phyloP scores from a whole-genome alignment of 2,797 vertebrate genomes.

The Balearica regulorum region DNA sequence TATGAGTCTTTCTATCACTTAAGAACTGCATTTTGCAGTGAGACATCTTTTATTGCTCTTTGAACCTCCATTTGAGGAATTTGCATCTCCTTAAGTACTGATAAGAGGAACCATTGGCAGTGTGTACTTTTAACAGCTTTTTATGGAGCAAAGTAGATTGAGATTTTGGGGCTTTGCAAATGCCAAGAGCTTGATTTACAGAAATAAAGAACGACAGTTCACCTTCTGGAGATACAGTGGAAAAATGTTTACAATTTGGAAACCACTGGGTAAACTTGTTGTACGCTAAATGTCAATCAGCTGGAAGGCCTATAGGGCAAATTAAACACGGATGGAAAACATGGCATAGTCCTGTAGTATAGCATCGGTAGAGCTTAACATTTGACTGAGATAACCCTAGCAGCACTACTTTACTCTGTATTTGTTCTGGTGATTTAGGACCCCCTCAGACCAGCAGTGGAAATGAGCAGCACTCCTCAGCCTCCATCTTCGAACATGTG shows the following conservation, averaged over 20 bases:
- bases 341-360: background rate
- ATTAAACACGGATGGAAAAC: slow-evolving; percentile 2
- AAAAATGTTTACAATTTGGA: slow-evolving; percentile 1
- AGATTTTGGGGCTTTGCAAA: background rate
- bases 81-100: background rate
- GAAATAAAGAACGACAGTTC: slow-evolving; percentile 28
- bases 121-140: background rate
- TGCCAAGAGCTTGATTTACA: slow-evolving; percentile 16
- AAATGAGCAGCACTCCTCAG: slow-evolving; percentile 88
- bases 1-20: background rate
- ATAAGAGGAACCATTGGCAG: slow-evolving; percentile 8
- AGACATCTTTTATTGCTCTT: background rate
- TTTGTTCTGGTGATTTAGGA: slow-evolving; percentile 70
- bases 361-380: background rate
- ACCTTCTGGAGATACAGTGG: slow-evolving; percentile 6
- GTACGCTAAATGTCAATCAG: background rate
- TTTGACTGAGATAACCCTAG: background rate
- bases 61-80: background rate
- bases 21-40: background rate
- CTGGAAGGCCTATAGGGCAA: background rate
- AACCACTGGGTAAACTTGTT: background rate
- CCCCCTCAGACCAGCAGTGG: slow-evolving; percentile 77
- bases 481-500: slow-evolving; percentile 96
- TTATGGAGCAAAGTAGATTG: background rate
- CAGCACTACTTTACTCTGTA: background rate